Evolutionary conservation across 2,113 vertebrate species (phyloP).

Genomic region (Trogon surrucura): DNA sequence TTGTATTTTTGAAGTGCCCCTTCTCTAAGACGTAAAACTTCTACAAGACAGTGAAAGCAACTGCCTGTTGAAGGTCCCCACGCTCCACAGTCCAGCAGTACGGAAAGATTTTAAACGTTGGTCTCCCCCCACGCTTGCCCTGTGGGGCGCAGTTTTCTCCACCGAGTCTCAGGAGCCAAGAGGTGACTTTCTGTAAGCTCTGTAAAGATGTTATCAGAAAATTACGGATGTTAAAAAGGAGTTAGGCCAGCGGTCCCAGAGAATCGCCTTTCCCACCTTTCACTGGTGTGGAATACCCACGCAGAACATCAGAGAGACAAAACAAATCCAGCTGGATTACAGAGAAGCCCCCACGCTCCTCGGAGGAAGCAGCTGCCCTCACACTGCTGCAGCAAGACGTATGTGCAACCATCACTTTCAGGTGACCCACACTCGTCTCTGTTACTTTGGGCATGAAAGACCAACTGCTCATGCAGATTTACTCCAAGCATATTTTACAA

Average conservation of each 20-base stretch:
- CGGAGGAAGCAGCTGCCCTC: neutral
- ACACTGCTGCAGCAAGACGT: neutral
- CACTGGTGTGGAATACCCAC: neutral
- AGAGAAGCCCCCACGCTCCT: neutral
- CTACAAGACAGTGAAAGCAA: neutral
- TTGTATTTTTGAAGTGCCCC: neutral
- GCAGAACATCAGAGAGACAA: neutral
- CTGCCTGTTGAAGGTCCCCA: neutral
- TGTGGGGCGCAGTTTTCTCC: neutral
- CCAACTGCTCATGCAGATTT: neutral
- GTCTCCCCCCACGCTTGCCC: neutral
- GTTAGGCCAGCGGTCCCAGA: neutral
- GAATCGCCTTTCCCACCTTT: neutral
- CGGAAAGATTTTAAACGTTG: neutral
- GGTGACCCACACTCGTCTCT: neutral
- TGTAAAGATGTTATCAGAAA: neutral
- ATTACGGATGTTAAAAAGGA: neutral
- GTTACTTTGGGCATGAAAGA: neutral
- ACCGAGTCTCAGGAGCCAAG: neutral
- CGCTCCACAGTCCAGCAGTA: fast-evolving
- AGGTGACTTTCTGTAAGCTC: neutral
- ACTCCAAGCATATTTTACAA: neutral
- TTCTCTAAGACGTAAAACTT: neutral
- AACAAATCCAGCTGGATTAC: neutral
- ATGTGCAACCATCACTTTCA: neutral